Evolutionary conservation across 2,113 vertebrate species (phyloP).

Genomic region (Cairina moschata): DNA sequence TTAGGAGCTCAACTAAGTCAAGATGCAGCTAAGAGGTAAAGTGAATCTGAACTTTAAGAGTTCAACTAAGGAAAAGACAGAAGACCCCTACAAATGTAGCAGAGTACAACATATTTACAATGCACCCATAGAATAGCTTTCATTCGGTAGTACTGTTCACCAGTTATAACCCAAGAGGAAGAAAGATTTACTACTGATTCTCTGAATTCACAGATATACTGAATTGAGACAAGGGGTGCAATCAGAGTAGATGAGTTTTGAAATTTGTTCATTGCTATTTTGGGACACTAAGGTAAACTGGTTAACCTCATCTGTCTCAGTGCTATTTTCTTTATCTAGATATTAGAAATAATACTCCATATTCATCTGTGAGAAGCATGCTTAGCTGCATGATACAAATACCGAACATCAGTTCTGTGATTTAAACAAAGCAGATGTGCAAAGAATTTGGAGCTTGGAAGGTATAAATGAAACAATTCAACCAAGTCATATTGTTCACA

Average conservation of each 20-base stretch:
- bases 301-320: neutral
- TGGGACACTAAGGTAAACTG: neutral
- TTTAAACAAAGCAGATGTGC: neutral
- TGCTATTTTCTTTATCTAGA: neutral
- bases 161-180: neutral
- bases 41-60: neutral
- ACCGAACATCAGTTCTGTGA: neutral
- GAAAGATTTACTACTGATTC: neutral
- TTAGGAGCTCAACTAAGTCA: neutral
- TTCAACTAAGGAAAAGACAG: neutral
- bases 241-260: neutral
- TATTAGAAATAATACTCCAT: neutral
- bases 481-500: neutral
- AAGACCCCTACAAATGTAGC: neutral
- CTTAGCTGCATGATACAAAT: neutral
- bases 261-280: neutral
- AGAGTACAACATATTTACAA: neutral
- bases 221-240: neutral
- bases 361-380: neutral
- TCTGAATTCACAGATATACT: neutral
- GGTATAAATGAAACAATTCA: neutral
- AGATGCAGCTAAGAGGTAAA: neutral
- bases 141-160: neutral
- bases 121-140: fast-evolving
- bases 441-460: neutral